Conservation (phyloP, 2,113 vertebrate genomes). For the Nesoenas mayeri region DNA sequence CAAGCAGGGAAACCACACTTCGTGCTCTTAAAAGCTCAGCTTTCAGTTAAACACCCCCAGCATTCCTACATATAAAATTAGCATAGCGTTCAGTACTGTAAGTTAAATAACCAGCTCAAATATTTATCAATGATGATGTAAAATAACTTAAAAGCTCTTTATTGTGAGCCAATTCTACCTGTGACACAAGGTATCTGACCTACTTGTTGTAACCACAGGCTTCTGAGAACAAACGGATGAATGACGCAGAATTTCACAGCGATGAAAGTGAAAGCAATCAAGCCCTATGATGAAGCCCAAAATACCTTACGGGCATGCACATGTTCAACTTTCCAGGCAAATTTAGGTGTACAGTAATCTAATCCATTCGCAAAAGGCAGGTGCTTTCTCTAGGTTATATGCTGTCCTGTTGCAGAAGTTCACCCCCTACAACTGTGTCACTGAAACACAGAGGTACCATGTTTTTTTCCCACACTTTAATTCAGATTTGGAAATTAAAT, state of each 20-base stretch:
- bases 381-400: not conserved
- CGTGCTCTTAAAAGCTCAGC: not conserved
- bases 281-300: not conserved
- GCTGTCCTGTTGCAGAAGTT: not conserved
- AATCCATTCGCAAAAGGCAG: not conserved
- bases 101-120: not conserved
- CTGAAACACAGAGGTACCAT: no score
- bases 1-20: not conserved
- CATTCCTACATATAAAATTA: not conserved
- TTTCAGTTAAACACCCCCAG: not conserved
- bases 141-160: not conserved
- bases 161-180: not conserved
- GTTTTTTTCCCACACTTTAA: not conserved
- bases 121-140: not conserved
- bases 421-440: no score
- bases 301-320: not conserved
- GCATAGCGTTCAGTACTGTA: accelerated
- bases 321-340: not conserved
- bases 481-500: not conserved
- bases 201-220: not conserved
- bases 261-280: not conserved
- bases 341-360: not conserved
- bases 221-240: not conserved
- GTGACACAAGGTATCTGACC: not conserved
- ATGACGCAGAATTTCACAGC: not conserved